phyloP scores from a whole-genome alignment of 1,140 invertebrate species.

The Heliconius himera region DNA sequence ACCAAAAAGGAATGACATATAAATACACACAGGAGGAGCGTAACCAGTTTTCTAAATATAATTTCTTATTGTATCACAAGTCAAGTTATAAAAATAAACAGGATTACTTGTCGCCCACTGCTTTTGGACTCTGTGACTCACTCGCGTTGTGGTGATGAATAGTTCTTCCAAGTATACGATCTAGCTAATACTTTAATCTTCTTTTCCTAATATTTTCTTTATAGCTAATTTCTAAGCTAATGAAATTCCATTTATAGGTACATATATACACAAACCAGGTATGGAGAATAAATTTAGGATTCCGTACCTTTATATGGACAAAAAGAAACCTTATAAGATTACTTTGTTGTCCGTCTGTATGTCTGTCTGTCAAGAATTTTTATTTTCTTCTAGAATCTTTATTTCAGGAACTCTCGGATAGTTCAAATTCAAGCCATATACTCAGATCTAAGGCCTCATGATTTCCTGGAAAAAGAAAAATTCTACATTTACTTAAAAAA shows the following conservation, averaged over 20 bases:
- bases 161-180: slow-evolving; percentile 52
- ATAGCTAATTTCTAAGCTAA: neutral
- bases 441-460: no score
- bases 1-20: slow-evolving; percentile 46
- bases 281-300: no score
- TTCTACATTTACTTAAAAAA: no score
- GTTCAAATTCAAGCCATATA: no score
- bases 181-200: slow-evolving; percentile 45
- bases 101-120: slow-evolving; percentile 66
- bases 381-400: no score
- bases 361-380: no score
- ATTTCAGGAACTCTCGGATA: no score
- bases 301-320: no score
- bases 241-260: neutral
- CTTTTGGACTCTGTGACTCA: slow-evolving; percentile 56
- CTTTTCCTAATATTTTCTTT: neutral
- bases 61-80: slow-evolving; percentile 62
- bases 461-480: no score
- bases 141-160: slow-evolving; percentile 49
- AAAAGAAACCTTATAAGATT: no score
- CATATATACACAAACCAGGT: neutral
- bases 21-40: slow-evolving; percentile 47
- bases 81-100: slow-evolving; percentile 65
- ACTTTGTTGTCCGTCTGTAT: no score
- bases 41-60: slow-evolving; percentile 58